phyloP scores from a whole-genome alignment of 2,888 invertebrate genomes.

The Cheilosia vernalis region DNA sequence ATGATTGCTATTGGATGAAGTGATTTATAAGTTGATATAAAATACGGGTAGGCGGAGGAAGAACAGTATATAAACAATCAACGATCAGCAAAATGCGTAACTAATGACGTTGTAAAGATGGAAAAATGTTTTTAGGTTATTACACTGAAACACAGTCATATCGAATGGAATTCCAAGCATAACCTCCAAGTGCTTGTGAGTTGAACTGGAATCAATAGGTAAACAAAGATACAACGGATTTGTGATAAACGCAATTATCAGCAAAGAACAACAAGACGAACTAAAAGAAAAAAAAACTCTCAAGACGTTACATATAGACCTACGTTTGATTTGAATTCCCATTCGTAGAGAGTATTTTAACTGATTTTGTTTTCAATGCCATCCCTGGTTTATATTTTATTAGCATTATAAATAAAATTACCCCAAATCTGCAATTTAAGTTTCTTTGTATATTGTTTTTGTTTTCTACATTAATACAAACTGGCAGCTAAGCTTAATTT shows the following conservation, averaged over 20 bases:
- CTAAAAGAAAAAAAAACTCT: neutral
- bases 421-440: conserved; percentile 44
- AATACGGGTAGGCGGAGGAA: too few species aligned
- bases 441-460: conserved; percentile 84
- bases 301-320: conserved; percentile 30
- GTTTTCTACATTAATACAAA: conserved; percentile 84
- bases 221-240: too few species aligned
- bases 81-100: too few species aligned
- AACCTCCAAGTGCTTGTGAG: too few species aligned
- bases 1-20: neutral
- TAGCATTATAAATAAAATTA: conserved; percentile 30
- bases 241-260: too few species aligned
- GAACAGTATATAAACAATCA: too few species aligned
- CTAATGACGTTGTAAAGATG: too few species aligned
- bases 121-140: too few species aligned
- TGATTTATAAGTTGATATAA: too few species aligned
- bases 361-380: conserved; percentile 38
- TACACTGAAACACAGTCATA: too few species aligned
- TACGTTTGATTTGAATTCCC: conserved; percentile 18
- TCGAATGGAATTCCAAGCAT: too few species aligned
- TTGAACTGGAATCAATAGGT: too few species aligned
- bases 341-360: conserved; percentile 35
- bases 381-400: conserved; percentile 1
- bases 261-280: neutral
- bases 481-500: conserved; percentile 70